A percentile compares a stretch with the other conserved stretches of the same genome.
phyloP scores from a whole-genome alignment of 2,797 vertebrate genomes.

The Muraenolepis orangiensis region DNA sequence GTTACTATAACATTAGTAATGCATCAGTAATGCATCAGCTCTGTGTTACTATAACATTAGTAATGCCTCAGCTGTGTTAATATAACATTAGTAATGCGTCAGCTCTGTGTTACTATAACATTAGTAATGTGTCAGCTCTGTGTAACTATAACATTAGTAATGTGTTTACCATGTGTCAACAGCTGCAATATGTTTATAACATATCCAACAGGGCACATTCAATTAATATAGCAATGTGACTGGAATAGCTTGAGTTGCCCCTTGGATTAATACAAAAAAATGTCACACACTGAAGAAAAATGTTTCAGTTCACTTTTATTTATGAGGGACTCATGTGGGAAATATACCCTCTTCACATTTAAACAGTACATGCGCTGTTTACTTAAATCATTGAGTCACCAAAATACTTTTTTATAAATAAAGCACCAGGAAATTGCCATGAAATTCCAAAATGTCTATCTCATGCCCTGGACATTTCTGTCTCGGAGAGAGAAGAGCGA shows the following conservation, averaged over 20 bases:
- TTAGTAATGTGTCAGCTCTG: no score
- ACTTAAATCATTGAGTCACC: conserved; percentile 24
- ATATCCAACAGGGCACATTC: not conserved
- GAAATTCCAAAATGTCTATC: not conserved
- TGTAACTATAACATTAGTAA: not conserved
- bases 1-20: no score
- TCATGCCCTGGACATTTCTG: not conserved
- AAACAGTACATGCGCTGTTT: conserved; percentile 32
- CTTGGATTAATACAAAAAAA: not conserved
- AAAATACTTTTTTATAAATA: conserved; percentile 39
- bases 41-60: no score
- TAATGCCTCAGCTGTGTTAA: not conserved
- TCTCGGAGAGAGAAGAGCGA: not conserved
- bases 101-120: no score
- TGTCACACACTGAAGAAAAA: not conserved
- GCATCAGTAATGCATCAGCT: no score
- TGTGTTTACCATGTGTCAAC: not conserved
- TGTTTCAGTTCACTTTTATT: not conserved
- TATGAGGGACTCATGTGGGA: not conserved
- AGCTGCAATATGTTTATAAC: not conserved
- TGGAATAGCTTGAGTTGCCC: not conserved
- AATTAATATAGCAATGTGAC: not conserved
- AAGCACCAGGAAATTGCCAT: not conserved
- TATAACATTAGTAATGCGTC: not conserved
- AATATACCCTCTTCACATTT: not conserved